phyloP scores from a whole-genome alignment of 2,888 invertebrate species.

The Lycia hirtaria region DNA sequence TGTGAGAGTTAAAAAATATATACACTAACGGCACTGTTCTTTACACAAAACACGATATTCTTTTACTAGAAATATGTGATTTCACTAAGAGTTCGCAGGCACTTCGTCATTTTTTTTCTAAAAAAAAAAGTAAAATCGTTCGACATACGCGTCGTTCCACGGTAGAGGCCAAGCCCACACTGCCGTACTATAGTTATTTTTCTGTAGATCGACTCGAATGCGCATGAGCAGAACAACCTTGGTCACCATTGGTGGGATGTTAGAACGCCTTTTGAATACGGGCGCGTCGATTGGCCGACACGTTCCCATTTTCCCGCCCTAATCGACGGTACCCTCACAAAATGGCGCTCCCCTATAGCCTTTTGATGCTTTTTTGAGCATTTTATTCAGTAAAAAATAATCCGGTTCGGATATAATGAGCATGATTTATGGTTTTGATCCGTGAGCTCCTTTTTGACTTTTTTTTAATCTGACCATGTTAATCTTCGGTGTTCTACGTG shows the following conservation, averaged over 20 bases:
- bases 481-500: slow-evolving; percentile 74
- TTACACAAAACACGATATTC: slow-evolving; percentile 51
- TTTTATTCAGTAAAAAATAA: slow-evolving; percentile 84
- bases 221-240: slow-evolving; percentile 74
- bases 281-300: slow-evolving; percentile 58
- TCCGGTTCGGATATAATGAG: slow-evolving; percentile 84
- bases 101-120: slow-evolving; percentile 70
- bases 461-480: slow-evolving; percentile 78
- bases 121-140: slow-evolving; percentile 56
- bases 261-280: slow-evolving; percentile 73
- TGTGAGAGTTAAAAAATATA: slow-evolving; percentile 9
- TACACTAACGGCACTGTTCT: slow-evolving; percentile 37
- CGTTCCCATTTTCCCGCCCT: slow-evolving; percentile 76
- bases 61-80: slow-evolving; percentile 20
- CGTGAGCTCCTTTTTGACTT: slow-evolving; percentile 68
- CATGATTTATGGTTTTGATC: slow-evolving; percentile 84
- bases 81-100: slow-evolving; percentile 60
- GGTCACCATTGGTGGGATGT: slow-evolving; percentile 62
- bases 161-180: slow-evolving; percentile 79
- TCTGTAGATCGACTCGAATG: slow-evolving; percentile 80
- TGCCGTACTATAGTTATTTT: slow-evolving; percentile 81
- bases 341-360: slow-evolving; percentile 83
- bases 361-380: slow-evolving; percentile 83
- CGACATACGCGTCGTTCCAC: slow-evolving; percentile 64
- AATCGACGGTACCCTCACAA: slow-evolving; percentile 75